Percentiles rank a stretch among this genome's conserved stretches.
Evolutionary conservation across 2,797 vertebrate species (phyloP).

Genomic region (Knipowitschia caucasica): DNA sequence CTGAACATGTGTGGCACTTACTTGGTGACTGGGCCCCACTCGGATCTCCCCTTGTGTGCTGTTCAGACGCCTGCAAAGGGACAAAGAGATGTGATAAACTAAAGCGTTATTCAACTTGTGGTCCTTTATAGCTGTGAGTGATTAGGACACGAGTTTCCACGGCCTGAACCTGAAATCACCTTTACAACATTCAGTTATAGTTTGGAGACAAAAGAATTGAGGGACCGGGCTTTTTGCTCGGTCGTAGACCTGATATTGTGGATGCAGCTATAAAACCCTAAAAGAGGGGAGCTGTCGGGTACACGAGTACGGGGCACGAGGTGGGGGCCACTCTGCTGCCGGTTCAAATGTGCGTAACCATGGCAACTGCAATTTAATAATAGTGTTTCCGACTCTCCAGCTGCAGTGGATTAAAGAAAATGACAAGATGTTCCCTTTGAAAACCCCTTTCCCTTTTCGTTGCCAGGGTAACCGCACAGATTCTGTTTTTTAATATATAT

Average conservation of each 20-base stretch:
- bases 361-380: constrained; percentile 99
- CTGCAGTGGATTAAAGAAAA: constrained; percentile 99
- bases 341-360: constrained; percentile 92
- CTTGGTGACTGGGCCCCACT: constrained; percentile 98
- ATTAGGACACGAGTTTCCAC: neutral
- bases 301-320: constrained; percentile 54
- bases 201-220: constrained; percentile 32
- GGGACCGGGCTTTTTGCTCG: constrained; percentile 24
- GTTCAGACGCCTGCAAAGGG: constrained; percentile 90
- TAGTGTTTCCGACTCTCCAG: constrained; percentile 91
- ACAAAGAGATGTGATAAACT: constrained; percentile 49
- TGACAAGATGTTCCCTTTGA: constrained; percentile 99
- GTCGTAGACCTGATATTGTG: constrained; percentile 56
- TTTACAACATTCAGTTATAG: too few species aligned
- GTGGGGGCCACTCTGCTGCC: constrained; percentile 82
- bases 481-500: constrained; percentile 70
- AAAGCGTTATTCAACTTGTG: constrained; percentile 29
- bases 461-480: constrained; percentile 87
- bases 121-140: constrained; percentile 16
- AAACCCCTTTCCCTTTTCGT: constrained; percentile 83
- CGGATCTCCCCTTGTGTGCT: constrained; percentile 99
- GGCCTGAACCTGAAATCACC: too few species aligned
- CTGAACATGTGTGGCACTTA: constrained; percentile 56
- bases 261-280: constrained; percentile 70
- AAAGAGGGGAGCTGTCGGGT: constrained; percentile 49